A percentile compares a stretch with the other conserved stretches of the same genome.
These are phyloP conservation scores for Pangasius mekongensis DNA, from an alignment of 2,797 vertebrate species.

Conservation along the genomic window DNA sequence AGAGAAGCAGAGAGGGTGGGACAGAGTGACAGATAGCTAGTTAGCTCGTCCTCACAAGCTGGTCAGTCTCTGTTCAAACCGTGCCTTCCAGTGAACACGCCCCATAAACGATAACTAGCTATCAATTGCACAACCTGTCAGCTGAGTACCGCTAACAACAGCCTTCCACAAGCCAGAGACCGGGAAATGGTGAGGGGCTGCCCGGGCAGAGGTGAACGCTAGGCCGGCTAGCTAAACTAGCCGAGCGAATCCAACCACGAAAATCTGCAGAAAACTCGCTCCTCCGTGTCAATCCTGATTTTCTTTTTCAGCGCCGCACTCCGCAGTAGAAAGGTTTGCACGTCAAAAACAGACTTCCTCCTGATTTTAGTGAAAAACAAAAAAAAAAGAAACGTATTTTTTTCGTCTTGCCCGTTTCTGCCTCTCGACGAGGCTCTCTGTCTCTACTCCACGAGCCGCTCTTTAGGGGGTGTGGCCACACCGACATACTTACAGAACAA, in stretches of 20 bases:
- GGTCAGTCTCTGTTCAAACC: conserved; percentile 7
- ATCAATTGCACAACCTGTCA: conserved; percentile 8
- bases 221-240: conserved; percentile 37
- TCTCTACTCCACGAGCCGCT: conserved; percentile 51
- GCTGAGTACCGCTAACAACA: neutral
- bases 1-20: conserved; percentile 28
- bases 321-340: conserved; percentile 19
- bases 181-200: conserved; percentile 4
- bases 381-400: conserved; percentile 28
- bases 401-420: conserved; percentile 36
- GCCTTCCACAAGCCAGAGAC: neutral
- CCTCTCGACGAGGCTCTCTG: conserved; percentile 55
- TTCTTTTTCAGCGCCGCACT: conserved; percentile 35
- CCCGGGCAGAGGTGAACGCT: conserved; percentile 30
- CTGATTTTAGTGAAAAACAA: conserved; percentile 16
- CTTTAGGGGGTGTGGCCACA: conserved; percentile 67
- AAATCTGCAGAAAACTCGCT: conserved; percentile 36
- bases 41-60: conserved; percentile 33
- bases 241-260: conserved; percentile 40
- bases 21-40: conserved; percentile 35
- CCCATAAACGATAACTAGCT: conserved; percentile 56
- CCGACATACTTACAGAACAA: conserved; percentile 47
- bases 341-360: conserved; percentile 31
- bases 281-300: conserved; percentile 4
- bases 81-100: conserved; percentile 23